phyloP scores from a whole-genome alignment of 1,140 invertebrate species.

The Zaprionus tsacasi region DNA sequence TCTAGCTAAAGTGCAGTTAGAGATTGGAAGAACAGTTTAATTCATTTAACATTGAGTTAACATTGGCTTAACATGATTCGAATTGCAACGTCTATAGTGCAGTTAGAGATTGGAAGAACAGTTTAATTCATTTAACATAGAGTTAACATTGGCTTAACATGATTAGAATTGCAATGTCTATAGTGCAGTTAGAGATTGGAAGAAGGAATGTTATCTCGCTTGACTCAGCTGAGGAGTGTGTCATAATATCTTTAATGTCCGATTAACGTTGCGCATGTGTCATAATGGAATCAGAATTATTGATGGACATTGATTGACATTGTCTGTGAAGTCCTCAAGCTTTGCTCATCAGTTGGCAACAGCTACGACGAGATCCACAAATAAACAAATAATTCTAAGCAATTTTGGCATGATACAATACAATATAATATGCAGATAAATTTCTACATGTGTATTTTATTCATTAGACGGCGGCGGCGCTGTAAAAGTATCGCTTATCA shows the following conservation, averaged over 20 bases:
- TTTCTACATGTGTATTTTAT: slow-evolving; percentile 22
- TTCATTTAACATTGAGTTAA: too few relatives aligned
- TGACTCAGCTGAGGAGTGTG: background rate
- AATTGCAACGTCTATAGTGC: too few relatives aligned
- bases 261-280: background rate
- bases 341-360: background rate
- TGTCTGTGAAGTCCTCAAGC: background rate
- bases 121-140: too few relatives aligned
- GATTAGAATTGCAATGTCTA: background rate
- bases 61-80: too few relatives aligned
- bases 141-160: too few relatives aligned
- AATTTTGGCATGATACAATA: background rate
- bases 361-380: too few relatives aligned
- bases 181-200: background rate
- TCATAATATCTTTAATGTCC: background rate
- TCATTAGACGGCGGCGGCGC: slow-evolving; percentile 24
- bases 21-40: too few relatives aligned
- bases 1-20: too few relatives aligned
- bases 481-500: slow-evolving; percentile 56
- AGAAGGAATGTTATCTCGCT: background rate
- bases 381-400: too few relatives aligned
- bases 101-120: too few relatives aligned
- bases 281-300: background rate
- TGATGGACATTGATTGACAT: background rate
- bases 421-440: background rate